Conservation (phyloP, 2,888 invertebrate genomes). For the Callinectes sapidus region DNA sequence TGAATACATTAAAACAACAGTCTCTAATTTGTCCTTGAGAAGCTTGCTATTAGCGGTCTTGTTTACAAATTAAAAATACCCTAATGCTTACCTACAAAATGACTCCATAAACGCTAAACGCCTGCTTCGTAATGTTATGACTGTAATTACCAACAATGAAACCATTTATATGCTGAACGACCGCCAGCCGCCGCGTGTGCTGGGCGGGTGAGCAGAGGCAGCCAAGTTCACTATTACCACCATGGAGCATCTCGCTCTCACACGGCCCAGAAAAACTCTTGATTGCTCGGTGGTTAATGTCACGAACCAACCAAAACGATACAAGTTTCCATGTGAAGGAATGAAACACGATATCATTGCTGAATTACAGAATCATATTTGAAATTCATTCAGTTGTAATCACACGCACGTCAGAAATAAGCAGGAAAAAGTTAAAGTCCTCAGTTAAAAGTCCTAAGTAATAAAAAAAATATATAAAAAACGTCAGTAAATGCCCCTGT, state of each 20-base stretch:
- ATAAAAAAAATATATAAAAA: neutral
- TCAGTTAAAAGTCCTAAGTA: neutral
- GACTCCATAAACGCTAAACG: constrained; percentile 54
- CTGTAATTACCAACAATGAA: constrained; percentile 61
- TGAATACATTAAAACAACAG: constrained; percentile 25
- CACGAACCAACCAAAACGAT: neutral
- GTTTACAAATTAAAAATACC: constrained; percentile 61
- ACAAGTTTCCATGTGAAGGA: neutral
- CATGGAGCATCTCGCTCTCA: neutral
- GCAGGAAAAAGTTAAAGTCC: neutral
- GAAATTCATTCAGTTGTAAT: neutral
- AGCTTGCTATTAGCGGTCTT: constrained; percentile 48
- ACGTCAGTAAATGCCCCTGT: neutral
- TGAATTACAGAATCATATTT: neutral
- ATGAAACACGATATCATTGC: neutral
- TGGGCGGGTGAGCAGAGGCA: neutral
- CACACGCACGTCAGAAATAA: no score
- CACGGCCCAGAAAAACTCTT: neutral
- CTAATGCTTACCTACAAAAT: constrained; percentile 59
- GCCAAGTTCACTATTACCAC: neutral
- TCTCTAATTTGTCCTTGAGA: constrained; percentile 43
- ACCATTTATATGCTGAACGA: constrained; percentile 63
- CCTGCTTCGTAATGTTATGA: constrained; percentile 55
- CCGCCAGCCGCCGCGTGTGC: constrained; percentile 38
- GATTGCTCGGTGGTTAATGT: neutral